phyloP scores from a whole-genome alignment of 2,113 vertebrate species.

The Cyanistes caeruleus region DNA sequence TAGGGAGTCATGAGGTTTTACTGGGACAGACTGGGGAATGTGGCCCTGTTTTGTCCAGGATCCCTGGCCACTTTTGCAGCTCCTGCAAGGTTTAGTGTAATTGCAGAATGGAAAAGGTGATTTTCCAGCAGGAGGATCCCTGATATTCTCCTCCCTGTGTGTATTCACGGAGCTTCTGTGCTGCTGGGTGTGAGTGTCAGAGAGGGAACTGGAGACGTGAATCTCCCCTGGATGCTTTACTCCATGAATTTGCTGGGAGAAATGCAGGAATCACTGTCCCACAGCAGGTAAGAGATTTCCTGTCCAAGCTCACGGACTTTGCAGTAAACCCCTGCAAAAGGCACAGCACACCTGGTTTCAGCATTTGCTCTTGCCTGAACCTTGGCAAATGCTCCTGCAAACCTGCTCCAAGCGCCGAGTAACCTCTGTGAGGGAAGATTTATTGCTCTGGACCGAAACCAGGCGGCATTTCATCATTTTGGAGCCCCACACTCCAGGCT shows the following conservation, averaged over 20 bases:
- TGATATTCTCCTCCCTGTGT: not conserved
- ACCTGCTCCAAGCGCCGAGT: not conserved
- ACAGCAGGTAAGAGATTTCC: not conserved
- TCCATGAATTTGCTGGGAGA: not conserved
- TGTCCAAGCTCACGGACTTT: not conserved
- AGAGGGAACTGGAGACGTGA: not conserved
- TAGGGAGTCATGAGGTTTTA: not conserved
- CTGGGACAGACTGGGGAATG: fast-evolving
- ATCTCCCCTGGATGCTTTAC: not conserved
- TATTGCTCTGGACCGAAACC: not conserved
- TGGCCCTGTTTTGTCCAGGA: not conserved
- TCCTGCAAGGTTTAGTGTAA: not conserved
- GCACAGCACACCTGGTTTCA: not conserved
- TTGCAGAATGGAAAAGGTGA: not conserved
- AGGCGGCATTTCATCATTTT: not conserved
- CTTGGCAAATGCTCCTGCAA: not conserved
- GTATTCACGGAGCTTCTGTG: not conserved
- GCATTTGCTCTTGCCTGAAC: not conserved
- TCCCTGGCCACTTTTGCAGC: not conserved
- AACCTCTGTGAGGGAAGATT: not conserved
- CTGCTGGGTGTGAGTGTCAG: not conserved
- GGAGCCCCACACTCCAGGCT: not conserved
- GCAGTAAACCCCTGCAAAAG: not conserved
- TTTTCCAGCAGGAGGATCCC: not conserved
- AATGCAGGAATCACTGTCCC: not conserved